Evolutionary conservation across 2,888 invertebrate species (phyloP).

Genomic region (Electrophaes corylata): DNA sequence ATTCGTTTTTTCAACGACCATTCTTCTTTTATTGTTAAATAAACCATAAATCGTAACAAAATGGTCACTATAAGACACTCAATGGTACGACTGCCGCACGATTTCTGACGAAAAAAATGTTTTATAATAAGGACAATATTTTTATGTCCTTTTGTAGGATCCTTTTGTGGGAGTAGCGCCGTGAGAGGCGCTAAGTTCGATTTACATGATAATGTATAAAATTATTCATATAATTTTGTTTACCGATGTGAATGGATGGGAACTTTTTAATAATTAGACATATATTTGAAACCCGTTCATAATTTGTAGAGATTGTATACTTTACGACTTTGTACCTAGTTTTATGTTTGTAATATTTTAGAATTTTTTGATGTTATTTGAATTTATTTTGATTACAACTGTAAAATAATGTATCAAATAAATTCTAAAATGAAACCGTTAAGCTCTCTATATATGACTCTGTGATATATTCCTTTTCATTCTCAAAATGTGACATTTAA

Average conservation of each 20-base stretch:
- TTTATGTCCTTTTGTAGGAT: conserved; percentile 56
- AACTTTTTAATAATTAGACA: conserved; percentile 42
- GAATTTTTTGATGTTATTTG: not conserved
- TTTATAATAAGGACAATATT: conserved; percentile 63
- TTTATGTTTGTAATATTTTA: conserved; percentile 4
- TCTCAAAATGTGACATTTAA: conserved; percentile 15
- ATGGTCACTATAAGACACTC: conserved; percentile 71
- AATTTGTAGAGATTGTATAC: conserved; percentile 7
- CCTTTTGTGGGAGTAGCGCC: conserved; percentile 57
- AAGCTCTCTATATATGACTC: too few species aligned
- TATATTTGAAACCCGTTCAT: conserved; percentile 41
- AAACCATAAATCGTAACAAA: conserved; percentile 82
- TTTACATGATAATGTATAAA: conserved; percentile 70
- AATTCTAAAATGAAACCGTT: not conserved
- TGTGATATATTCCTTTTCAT: conserved; percentile 21
- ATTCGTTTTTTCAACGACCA: conserved; percentile 53
- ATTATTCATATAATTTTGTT: conserved; percentile 62
- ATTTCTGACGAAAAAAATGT: conserved; percentile 51
- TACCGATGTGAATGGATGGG: conserved; percentile 49
- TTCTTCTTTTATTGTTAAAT: conserved; percentile 80
- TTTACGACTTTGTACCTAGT: conserved; percentile 8
- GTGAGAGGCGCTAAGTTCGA: conserved; percentile 70
- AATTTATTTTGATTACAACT: not conserved
- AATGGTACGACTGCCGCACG: conserved; percentile 55
- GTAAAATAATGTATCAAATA: not conserved